Conservation (phyloP, 2,888 invertebrate genomes). For the Subacronicta megacephala region DNA sequence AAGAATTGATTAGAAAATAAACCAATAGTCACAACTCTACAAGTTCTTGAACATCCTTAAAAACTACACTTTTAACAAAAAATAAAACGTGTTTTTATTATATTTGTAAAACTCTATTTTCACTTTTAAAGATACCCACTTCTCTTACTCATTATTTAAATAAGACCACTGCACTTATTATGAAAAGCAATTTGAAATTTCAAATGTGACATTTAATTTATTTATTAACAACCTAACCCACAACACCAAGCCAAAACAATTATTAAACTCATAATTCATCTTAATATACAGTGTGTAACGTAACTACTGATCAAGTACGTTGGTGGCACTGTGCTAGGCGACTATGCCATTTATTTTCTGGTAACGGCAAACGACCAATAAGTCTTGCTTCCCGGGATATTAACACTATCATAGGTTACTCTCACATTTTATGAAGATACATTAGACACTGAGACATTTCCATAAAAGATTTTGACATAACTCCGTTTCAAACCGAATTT, state of each 20-base stretch:
- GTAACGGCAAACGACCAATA: constrained; percentile 88
- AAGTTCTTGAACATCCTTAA: no score
- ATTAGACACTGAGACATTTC: constrained; percentile 81
- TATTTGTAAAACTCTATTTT: no score
- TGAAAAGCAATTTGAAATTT: no score
- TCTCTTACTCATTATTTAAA: no score
- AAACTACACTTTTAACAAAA: no score
- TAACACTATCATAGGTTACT: constrained; percentile 89
- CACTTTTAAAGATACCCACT: no score
- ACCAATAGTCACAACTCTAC: no score
- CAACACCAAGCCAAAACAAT: constrained; percentile 32
- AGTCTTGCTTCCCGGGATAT: constrained; percentile 88
- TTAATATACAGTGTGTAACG: constrained; percentile 50
- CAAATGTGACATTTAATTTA: constrained; percentile 30
- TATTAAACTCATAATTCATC: constrained; percentile 54
- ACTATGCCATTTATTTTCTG: constrained; percentile 83
- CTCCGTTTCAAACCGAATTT: constrained; percentile 50
- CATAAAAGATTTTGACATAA: constrained; percentile 73
- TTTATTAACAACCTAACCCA: constrained; percentile 32
- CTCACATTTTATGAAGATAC: constrained; percentile 87
- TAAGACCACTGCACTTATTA: no score
- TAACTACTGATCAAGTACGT: constrained; percentile 59
- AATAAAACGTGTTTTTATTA: no score
- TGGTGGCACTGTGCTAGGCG: constrained; percentile 61
- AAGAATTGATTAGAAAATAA: no score